These are phyloP conservation scores for Lamellibrachia satsuma DNA, from an alignment of 2,888 invertebrate genomes.

Conservation along the genomic window DNA sequence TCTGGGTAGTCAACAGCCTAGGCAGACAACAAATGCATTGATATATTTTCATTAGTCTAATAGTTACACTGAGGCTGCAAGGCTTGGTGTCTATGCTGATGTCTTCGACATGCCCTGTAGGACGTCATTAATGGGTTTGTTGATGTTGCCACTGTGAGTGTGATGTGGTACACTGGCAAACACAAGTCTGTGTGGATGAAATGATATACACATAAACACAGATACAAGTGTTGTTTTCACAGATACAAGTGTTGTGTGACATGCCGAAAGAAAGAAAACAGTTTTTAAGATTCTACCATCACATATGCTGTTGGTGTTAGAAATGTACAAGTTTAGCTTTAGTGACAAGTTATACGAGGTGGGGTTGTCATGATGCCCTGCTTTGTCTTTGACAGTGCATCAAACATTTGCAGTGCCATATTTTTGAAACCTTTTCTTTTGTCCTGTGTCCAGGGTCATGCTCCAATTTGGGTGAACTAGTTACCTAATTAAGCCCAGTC, in stretches of 20 bases:
- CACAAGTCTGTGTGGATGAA: neutral
- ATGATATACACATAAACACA: neutral
- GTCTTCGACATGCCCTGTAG: neutral
- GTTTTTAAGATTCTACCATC: neutral
- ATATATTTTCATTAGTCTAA: neutral
- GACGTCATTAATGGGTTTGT: neutral
- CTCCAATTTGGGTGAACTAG: conserved; percentile 3
- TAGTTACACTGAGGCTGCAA: neutral
- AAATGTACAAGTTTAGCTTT: neutral
- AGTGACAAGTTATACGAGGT: neutral
- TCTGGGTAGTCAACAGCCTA: neutral
- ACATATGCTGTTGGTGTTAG: neutral
- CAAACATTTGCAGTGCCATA: conserved; percentile 9
- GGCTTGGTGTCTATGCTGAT: neutral
- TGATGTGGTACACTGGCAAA: neutral
- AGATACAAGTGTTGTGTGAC: neutral
- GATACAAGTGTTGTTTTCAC: neutral
- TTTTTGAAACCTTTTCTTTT: neutral
- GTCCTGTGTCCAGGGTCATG: conserved; percentile 12
- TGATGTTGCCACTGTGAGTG: neutral
- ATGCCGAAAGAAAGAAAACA: neutral
- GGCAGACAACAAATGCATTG: neutral
- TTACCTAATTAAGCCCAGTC: neutral
- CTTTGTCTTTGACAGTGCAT: neutral
- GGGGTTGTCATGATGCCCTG: neutral